Evolutionary conservation across 2,888 invertebrate species (phyloP).

Genomic region (Sinopyrophorus schimmeli): DNA sequence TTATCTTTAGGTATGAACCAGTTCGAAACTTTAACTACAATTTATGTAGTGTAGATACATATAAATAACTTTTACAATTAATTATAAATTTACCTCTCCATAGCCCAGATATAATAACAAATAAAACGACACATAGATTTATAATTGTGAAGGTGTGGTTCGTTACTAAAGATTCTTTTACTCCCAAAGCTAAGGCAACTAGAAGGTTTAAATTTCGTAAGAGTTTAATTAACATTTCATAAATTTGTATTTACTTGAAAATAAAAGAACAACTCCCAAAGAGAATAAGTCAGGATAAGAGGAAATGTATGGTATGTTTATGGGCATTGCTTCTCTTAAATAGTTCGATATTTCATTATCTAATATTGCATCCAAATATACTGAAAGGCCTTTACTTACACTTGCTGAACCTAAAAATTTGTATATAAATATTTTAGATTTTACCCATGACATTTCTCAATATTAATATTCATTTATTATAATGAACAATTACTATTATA

Average conservation of each 20-base stretch:
- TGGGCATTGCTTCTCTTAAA: conserved; percentile 66
- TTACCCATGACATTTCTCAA: no score
- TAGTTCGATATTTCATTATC: conserved; percentile 67
- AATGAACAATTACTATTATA: no score
- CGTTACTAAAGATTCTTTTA: conserved; percentile 74
- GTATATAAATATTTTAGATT: no score
- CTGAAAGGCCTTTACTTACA: conserved; percentile 79
- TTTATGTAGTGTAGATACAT: background rate
- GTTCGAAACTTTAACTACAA: conserved; percentile 75
- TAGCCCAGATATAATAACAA: conserved; percentile 73
- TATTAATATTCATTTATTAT: no score
- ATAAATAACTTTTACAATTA: background rate
- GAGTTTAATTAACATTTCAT: background rate
- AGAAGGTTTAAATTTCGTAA: conserved; percentile 37
- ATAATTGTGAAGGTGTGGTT: conserved; percentile 78
- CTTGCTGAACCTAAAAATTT: conserved; percentile 80
- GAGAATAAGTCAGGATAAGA: conserved; percentile 78
- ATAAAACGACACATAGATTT: conserved; percentile 72
- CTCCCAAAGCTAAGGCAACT: conserved; percentile 75
- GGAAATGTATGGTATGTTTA: conserved; percentile 67
- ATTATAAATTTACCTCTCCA: conserved; percentile 61
- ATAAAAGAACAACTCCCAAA: conserved; percentile 69
- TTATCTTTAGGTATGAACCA: conserved; percentile 72
- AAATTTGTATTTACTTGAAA: conserved; percentile 62
- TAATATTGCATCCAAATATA: conserved; percentile 73